These are phyloP conservation scores for Lasius platythorax DNA, from an alignment of 2,888 invertebrate genomes.

Conservation along the genomic window DNA sequence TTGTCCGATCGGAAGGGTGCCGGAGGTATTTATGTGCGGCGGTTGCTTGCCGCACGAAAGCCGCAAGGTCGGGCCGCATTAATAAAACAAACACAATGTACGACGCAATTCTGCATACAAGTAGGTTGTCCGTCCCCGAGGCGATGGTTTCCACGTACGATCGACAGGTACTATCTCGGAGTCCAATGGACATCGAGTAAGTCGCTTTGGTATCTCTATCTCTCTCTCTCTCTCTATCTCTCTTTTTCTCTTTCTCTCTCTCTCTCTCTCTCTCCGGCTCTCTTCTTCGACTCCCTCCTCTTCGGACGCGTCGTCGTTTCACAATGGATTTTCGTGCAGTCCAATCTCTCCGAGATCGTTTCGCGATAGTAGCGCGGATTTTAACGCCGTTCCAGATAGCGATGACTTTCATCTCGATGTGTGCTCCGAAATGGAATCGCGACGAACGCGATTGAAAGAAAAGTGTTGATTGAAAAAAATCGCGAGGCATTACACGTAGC, in stretches of 20 bases:
- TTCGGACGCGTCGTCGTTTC: constrained; percentile 43
- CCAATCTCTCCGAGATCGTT: constrained; percentile 52
- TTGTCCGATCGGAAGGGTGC: constrained; percentile 68
- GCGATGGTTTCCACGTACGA: constrained; percentile 75
- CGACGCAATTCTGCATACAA: constrained; percentile 81
- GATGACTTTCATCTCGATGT: constrained; percentile 22
- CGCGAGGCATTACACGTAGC: neutral
- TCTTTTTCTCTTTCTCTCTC: constrained; percentile 1
- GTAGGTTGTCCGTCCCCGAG: constrained; percentile 74
- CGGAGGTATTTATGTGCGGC: constrained; percentile 68
- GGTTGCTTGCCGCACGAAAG: constrained; percentile 68
- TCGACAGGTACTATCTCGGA: constrained; percentile 73
- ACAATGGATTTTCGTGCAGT: constrained; percentile 57
- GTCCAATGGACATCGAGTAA: constrained; percentile 62
- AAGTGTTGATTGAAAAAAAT: constrained; percentile 22
- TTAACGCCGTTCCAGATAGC: constrained; percentile 45
- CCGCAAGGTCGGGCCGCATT: constrained; percentile 83
- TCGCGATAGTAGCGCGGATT: constrained; percentile 46
- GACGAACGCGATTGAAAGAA: neutral
- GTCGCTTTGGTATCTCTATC: constrained; percentile 66
- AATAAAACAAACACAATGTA: constrained; percentile 86
- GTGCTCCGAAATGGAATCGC: neutral
- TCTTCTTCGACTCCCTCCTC: neutral
- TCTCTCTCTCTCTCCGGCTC: constrained; percentile 59
- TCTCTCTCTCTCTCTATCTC: constrained; percentile 62